Evolutionary conservation across 2,888 invertebrate genomes (phyloP).

Genomic region (Glyphotaelius pellucidus): DNA sequence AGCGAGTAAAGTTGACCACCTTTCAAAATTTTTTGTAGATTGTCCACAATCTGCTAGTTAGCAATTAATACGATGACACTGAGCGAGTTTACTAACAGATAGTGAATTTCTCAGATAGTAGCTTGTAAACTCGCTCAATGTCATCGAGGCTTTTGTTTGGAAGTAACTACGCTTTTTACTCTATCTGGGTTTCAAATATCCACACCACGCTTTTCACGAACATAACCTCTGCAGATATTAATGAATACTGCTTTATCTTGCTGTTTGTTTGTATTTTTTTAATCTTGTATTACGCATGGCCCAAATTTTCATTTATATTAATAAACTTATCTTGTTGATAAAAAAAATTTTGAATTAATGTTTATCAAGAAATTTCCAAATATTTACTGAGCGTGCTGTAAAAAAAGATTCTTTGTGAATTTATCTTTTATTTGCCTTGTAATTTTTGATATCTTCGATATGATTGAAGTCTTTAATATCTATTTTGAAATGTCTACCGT

Average conservation of each 20-base stretch:
- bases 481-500: neutral
- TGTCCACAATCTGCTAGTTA: too few species aligned
- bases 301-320: neutral
- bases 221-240: neutral
- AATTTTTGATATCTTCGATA: neutral
- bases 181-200: too few species aligned
- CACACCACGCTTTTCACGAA: too few species aligned
- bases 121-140: too few species aligned
- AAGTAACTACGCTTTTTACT: too few species aligned
- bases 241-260: neutral
- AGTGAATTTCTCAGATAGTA: too few species aligned
- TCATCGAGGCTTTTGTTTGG: too few species aligned
- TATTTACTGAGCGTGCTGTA: neutral
- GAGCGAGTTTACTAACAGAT: too few species aligned
- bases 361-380: neutral
- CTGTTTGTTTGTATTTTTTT: neutral
- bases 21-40: too few species aligned
- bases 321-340: neutral
- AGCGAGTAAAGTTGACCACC: too few species aligned
- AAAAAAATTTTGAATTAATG: neutral
- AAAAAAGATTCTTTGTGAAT: neutral
- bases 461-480: neutral
- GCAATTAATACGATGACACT: too few species aligned
- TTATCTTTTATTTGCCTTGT: neutral
- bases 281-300: neutral